Conservation (phyloP, 2,797 vertebrate genomes). For the Danio tinwini region DNA sequence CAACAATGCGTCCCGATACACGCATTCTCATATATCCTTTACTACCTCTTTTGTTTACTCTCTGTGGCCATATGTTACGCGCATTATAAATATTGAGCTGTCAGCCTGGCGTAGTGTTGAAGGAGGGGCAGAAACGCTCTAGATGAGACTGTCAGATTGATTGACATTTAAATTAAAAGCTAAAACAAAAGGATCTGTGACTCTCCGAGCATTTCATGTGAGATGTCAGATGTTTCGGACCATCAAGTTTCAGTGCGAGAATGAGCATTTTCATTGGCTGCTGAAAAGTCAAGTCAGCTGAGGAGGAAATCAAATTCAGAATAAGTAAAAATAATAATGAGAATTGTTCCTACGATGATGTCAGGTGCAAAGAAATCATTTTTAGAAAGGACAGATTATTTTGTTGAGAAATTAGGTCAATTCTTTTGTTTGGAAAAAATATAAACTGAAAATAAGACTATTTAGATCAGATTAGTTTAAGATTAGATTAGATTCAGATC, state of each 20-base stretch:
- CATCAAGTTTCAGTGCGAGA: neutral
- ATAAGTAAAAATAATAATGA: neutral
- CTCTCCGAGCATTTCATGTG: neutral
- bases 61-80: slow-evolving; percentile 39
- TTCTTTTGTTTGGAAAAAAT: neutral
- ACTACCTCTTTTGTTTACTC: slow-evolving; percentile 39
- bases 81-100: slow-evolving; percentile 46
- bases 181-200: slow-evolving; percentile 27
- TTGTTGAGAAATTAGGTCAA: neutral
- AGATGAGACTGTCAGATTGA: slow-evolving; percentile 16
- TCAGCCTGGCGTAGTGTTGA: neutral
- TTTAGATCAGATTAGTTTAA: no score
- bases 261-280: neutral
- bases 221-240: slow-evolving; percentile 3
- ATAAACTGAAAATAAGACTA: neutral
- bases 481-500: no score
- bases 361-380: neutral
- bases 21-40: slow-evolving; percentile 29
- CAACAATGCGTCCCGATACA: neutral
- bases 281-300: neutral
- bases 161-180: slow-evolving; percentile 45
- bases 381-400: no score
- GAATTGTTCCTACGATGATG: neutral
- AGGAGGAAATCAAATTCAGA: neutral
- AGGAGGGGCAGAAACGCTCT: neutral